Evolutionary conservation across 2,797 vertebrate species (phyloP), one percentile per base, ranked within the genome.

Genomic region (Lagorchestes hirsutus): DNA sequence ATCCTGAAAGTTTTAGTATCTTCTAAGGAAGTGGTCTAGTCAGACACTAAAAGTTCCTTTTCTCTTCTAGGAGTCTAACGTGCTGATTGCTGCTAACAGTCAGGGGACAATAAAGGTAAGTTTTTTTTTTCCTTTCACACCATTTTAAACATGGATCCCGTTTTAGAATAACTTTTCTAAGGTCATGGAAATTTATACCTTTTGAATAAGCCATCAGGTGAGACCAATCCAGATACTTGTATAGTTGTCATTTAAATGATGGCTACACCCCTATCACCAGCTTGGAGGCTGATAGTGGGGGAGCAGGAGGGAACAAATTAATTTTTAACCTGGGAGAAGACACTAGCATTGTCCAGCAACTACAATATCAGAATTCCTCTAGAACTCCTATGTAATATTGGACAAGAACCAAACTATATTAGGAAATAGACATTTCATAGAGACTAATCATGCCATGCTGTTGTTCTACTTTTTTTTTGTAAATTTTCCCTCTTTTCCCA

Each of bases 51-150:
- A 97, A 90, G 52, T 93, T 91, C 95, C 96, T 98, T 62, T 98
- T 98, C 95, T 98, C 97, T 99, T 98, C 91, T 97, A 99, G 99
- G 99, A 99, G 98, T 99, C 99, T 98, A 99, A 99, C 34, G 99
- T 99, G 96, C 99, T 99, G 98, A 99, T 99, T 98, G 99, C 99
- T 99, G 99, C 99, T 98, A 99, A 99, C 99, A 99, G 99, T 99
- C 99, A 99, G 99, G 99, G 99, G 99, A 99, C 99, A 98, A 99
- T 99, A 98, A 99, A 99, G 99, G 99, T 99, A 98, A 99, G 99
- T 97, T 50, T 6, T 40, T n/a, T 87, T 87, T n/a, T 22, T 0
- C 97, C 92, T 50, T 90, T 54, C 46, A 94, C 95, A 97, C 5
- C n/a, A 94, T 95, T 97, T 97, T 97, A 91, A 98, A 97, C 0